Evolutionary conservation across 1,140 invertebrate genomes (phyloP), one percentile per base, ranked within the genome.

Genomic region (Trichonephila inaurata): DNA sequence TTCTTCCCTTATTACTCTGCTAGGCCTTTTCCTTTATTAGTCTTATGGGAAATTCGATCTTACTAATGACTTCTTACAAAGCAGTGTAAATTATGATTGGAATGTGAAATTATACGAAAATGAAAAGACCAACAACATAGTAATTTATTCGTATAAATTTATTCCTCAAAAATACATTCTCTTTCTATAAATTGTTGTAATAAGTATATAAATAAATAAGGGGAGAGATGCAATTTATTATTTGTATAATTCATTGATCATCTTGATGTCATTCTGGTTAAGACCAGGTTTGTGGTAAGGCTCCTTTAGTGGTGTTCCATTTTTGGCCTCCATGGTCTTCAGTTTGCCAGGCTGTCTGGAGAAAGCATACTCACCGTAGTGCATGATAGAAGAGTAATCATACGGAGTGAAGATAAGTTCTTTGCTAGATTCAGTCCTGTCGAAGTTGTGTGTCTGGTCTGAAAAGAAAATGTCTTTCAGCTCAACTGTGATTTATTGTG

Each of bases 351-450:
- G 40, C 7, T 89, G 19, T 21, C 58, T 89, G 64, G 87, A 89
- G 62, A 89, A 89, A 21, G 87, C 62, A 19, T 89, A 69, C 16
- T 44, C 51, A 3, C 87, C 87, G 12, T 89, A 89, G 33, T 66
- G 61, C 87, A 89, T 89, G 40, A 89, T 72, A 64, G 87, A 91
- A 24, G 19, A 33, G 77, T 94, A 94, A 58, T 94, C 91, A 21
- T 94, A 92, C 3, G 3, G 0, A 21, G 16, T 16, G 14, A 16
- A 58, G 14, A 58, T 85, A 12, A 85, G 10, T 19, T 85, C 82
- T n/a, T 51, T 2, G 8, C 4, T 12, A 24, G 51, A 2, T 0
- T 8, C 16, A 24, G 82, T 85, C 21, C 4, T 44, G 1, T 60
- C 0, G 51, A 85, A 85, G 21, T 85, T 85, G 33, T 85, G 44